Percentiles rank a stretch among this genome's conserved stretches.
Conservation (phyloP, 1,140 invertebrate genomes). For the Dufourea novaeangliae region DNA sequence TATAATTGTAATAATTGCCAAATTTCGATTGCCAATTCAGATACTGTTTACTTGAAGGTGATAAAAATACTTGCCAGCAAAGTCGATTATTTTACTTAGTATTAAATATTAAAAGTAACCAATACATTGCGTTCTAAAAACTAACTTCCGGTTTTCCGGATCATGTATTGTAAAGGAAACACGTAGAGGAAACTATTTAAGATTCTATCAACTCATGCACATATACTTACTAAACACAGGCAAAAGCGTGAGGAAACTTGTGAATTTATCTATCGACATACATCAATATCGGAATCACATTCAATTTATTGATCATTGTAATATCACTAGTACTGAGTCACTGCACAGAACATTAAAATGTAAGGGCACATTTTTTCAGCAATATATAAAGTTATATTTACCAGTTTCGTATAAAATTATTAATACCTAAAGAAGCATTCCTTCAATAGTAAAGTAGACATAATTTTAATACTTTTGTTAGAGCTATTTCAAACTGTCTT, state of each 20-base stretch:
- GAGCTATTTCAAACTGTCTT: background rate
- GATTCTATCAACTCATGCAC: slow-evolving; percentile 34
- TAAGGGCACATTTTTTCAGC: background rate
- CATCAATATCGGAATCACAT: background rate
- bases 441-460: background rate
- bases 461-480: background rate
- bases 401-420: background rate
- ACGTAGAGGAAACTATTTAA: slow-evolving; percentile 41
- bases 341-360: background rate
- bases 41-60: background rate
- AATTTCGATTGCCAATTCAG: no score
- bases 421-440: background rate
- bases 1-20: no score
- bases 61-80: background rate
- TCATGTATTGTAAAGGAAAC: slow-evolving; percentile 7
- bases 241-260: slow-evolving; percentile 42
- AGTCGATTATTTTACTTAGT: background rate
- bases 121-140: background rate
- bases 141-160: slow-evolving; percentile 7
- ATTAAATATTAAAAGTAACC: background rate
- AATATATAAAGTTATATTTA: background rate
- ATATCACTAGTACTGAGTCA: no score
- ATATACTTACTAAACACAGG: slow-evolving; percentile 10
- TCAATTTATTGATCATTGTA: background rate
- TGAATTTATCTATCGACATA: background rate